Percentiles rank a stretch among this genome's conserved stretches.
These are phyloP conservation scores for Neoseiulus cucumeris DNA, from an alignment of 1,140 invertebrate genomes.

Conservation along the genomic window DNA sequence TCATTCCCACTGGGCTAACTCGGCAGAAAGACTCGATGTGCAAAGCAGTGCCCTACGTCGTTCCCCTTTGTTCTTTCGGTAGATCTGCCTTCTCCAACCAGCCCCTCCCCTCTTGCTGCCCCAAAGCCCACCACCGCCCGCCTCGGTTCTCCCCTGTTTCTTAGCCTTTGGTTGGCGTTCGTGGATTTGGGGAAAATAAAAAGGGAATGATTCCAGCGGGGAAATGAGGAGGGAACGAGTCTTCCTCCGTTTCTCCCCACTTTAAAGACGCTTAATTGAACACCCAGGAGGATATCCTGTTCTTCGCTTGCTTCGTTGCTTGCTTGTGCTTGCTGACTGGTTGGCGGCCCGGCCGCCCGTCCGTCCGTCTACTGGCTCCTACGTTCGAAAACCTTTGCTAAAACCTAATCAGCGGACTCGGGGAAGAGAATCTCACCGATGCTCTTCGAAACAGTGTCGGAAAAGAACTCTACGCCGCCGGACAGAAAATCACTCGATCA, in stretches of 20 bases:
- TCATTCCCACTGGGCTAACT: conserved; percentile 8
- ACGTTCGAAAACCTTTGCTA: too few relatives aligned
- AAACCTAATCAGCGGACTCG: too few relatives aligned
- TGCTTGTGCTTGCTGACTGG: neutral
- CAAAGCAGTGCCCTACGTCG: conserved; percentile 1
- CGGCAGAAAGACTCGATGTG: neutral
- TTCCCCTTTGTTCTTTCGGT: too few relatives aligned
- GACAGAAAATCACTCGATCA: too few relatives aligned
- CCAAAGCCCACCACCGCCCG: neutral
- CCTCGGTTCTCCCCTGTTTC: neutral
- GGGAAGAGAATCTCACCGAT: too few relatives aligned
- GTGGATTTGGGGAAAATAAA: too few relatives aligned
- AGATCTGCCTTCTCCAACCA: too few relatives aligned
- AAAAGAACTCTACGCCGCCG: too few relatives aligned
- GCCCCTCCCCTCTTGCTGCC: too few relatives aligned
- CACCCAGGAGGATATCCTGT: conserved; percentile 6
- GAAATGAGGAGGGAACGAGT: neutral
- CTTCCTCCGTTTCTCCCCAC: conserved; percentile 4
- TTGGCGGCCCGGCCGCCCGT: neutral
- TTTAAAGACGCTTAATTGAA: conserved; percentile 12
- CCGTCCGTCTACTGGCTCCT: neutral
- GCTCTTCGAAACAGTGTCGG: too few relatives aligned
- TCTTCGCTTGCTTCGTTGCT: neutral
- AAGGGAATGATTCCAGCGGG: too few relatives aligned
- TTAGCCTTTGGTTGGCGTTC: neutral